phyloP scores from a whole-genome alignment of 2,797 vertebrate species.

The Molothrus aeneus region DNA sequence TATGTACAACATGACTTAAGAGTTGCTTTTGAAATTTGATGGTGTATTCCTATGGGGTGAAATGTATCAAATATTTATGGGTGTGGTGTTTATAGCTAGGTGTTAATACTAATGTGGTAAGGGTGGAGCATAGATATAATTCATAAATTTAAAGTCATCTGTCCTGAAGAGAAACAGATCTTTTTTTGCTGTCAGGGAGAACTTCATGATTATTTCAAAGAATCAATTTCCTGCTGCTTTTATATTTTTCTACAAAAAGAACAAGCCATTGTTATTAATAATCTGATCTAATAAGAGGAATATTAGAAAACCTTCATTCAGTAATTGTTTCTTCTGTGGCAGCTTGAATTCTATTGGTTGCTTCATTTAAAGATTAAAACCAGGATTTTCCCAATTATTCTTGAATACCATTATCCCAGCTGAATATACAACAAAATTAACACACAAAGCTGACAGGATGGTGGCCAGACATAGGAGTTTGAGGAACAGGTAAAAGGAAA shows the following conservation, averaged over 20 bases:
- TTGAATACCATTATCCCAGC: not conserved
- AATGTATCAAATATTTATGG: not conserved
- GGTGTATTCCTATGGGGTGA: not conserved
- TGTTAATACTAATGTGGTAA: not conserved
- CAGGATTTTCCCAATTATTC: not conserved
- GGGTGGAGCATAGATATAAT: not conserved
- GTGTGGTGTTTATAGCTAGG: not conserved
- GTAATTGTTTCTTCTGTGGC: not conserved
- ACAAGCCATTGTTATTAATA: not conserved
- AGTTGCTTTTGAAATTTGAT: not conserved
- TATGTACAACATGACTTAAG: not conserved
- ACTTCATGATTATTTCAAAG: not conserved
- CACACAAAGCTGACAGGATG: not conserved
- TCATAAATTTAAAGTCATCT: not conserved
- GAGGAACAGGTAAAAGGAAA: not conserved
- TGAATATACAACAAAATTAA: not conserved
- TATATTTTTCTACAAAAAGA: not conserved
- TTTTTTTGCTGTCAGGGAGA: not conserved
- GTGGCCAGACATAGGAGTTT: not conserved
- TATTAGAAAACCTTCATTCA: not conserved
- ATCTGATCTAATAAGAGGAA: not conserved
- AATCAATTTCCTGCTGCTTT: not conserved
- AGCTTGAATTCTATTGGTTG: not conserved
- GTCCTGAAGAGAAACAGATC: not conserved
- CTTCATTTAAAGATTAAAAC: not conserved